Evolutionary conservation across 92 coral and sea anemone species (phyloP), one percentile per base, ranked within the genome.

Genomic region (Zoanthus sociatus): DNA sequence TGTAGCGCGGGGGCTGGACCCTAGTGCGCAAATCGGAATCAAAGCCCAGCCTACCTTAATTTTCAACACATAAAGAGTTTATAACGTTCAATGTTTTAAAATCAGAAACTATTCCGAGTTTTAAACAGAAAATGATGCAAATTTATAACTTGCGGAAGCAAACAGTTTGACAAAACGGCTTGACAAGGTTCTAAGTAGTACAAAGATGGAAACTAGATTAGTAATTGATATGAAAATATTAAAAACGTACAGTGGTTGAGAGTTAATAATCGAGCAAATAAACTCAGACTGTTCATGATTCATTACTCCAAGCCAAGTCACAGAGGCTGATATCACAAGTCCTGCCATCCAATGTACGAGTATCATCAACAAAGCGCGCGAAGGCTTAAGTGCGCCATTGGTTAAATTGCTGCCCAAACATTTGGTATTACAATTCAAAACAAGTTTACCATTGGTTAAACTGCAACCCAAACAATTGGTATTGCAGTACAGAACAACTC

Each of bases 101-200:
- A 37, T 2, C 42, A 37, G 2, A 37, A 37, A 37, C 42, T 37
- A 2, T 37, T 37, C 42, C 4, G 42, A 37, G 1, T 50, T 50
- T 68, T 63, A 66, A 50, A 81, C 74, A 9, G 85, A 66, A 64
- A 81, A 20, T 50, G 53, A 44, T 46, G 30, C 21, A 14, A 45
- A 81, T 7, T 63, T 66, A 55, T 81, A 63, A 50, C 21, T 66
- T 81, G 85, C 85, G 1, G 85, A 81, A 21, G 60, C 54, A 47
- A 81, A 21, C 1, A 81, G 73, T 67, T 81, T 81, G 60, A 81
- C 58, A 16, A 81, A 64, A 37, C 85, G 85, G 21, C 75, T 81
- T 20, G 60, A 67, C 44, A 81, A 64, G 6, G 45, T 48, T 66
- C 18, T 67, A 74, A 81, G 21, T 21, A 81, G 21, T 44, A 67